These are phyloP conservation scores for Nineta flava DNA, from an alignment of 2,888 invertebrate species.

Conservation along the genomic window DNA sequence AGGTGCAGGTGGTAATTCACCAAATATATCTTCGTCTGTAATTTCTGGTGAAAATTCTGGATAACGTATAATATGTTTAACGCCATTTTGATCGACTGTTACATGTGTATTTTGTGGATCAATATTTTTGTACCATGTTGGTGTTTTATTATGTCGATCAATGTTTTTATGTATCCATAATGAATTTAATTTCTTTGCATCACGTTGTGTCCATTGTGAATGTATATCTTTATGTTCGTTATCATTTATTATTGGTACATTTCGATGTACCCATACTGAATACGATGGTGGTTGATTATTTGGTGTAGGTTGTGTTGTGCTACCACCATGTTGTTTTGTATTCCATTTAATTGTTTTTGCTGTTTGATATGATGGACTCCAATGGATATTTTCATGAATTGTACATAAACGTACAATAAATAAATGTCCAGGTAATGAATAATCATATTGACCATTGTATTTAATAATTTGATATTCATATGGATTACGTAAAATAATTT, in stretches of 20 bases:
- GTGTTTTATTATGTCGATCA: background rate
- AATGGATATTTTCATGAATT: no score
- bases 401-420: constrained; percentile 35
- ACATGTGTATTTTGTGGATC: constrained; percentile 5
- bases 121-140: background rate
- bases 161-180: background rate
- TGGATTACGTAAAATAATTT: constrained; percentile 37
- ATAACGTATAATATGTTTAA: constrained; percentile 19
- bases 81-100: constrained; percentile 16
- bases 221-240: background rate
- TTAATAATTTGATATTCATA: constrained; percentile 18
- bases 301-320: background rate
- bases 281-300: no score
- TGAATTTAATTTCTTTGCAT: background rate
- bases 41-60: constrained; percentile 1
- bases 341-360: no score
- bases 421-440: constrained; percentile 39
- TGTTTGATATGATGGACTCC: no score
- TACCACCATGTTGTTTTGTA: no score
- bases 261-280: no score
- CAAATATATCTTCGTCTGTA: background rate
- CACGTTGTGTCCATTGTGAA: background rate
- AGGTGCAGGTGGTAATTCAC: background rate
- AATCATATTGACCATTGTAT: constrained; percentile 28
- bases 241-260: no score